Base-by-base conservation (phyloP, 2,113 vertebrate species). In the Xenopus borealis region DNA sequence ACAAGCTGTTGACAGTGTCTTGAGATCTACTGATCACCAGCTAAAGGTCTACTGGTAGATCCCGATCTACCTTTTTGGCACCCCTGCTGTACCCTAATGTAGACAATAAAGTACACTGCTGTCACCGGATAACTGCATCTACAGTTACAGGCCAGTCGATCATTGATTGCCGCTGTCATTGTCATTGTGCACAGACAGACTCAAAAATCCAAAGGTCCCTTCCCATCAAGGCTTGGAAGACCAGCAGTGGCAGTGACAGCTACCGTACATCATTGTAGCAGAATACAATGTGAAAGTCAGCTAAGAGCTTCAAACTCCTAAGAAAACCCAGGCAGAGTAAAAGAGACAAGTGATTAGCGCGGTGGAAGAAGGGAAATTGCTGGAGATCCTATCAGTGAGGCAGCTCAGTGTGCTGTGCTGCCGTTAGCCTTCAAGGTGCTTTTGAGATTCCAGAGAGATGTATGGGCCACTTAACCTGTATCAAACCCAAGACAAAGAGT, bases 401-500 rank as follows among this genome's bases (percentile, higher is more conserved):
- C 59, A 19, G 67, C 52, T 61, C 50, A 50, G 74, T 77, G 74
- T 70, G 67, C 74, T 77, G 46, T 50, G 74, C 59, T 64, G 74
- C 59, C 74, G 69, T 77, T 77, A 8, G 5, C 82, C 85, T 87
- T 86, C 80, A 87, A 89, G 88, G 84, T 88, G 81, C 67, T 86
- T 87, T 88, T 86, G 80, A 77, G 84, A 82, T 89, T 86, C 85
- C 88, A 87, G 77, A 80, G 84, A 91, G 85, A 87, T 86, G 82
- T 83, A 82, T 82, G 80, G 80, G 80, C 85, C 85, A 91, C 88
- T 93, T 94, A 93, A 91, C 92, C 90, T 88, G 83, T 78, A 84
- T 92, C 88, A 93, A 86, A 90, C 89, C 85, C 82, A 68, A 84
- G 89, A 94, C 90, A 94, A 94, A 92, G 87, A 85, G 89, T 93